Evolutionary conservation across 2,797 vertebrate species (phyloP).

Genomic region (Syngnathus rostellatus): DNA sequence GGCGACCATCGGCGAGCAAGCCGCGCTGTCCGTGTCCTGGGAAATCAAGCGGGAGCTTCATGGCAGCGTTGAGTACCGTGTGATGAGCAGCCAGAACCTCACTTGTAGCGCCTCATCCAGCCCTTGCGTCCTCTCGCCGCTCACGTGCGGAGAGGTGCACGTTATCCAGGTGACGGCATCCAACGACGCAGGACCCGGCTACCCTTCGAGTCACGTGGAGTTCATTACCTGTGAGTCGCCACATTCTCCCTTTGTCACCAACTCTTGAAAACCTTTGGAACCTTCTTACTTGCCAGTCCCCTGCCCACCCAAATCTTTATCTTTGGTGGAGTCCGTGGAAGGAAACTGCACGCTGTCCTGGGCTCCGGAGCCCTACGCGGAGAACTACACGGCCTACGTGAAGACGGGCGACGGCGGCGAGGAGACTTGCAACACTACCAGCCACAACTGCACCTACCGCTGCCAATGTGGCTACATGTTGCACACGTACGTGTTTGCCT

Average conservation of each 20-base stretch:
- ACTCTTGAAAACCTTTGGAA: no score
- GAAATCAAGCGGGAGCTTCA: constrained; percentile 21
- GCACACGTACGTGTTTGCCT: constrained; percentile 79
- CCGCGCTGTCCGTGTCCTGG: constrained; percentile 71
- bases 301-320: constrained; percentile 74
- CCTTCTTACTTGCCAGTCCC: constrained; percentile 66
- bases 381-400: constrained; percentile 77
- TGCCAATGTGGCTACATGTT: constrained; percentile 85
- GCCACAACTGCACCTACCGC: constrained; percentile 69
- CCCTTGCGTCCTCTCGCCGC: constrained; percentile 65
- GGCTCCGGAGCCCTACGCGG: constrained; percentile 58
- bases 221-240: constrained; percentile 75
- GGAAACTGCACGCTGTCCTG: constrained; percentile 77
- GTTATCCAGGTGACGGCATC: constrained; percentile 65
- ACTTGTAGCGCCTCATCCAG: constrained; percentile 64
- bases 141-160: constrained; percentile 72
- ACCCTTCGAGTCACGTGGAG: constrained; percentile 54
- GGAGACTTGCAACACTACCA: constrained; percentile 76
- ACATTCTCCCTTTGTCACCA: no score
- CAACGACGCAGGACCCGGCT: constrained; percentile 77
- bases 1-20: constrained; percentile 31
- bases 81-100: constrained; percentile 51
- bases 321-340: constrained; percentile 56
- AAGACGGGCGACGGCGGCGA: constrained; percentile 76
- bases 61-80: constrained; percentile 65